phyloP scores from a whole-genome alignment of 2,113 vertebrate genomes.

The Oryzias javanicus region DNA sequence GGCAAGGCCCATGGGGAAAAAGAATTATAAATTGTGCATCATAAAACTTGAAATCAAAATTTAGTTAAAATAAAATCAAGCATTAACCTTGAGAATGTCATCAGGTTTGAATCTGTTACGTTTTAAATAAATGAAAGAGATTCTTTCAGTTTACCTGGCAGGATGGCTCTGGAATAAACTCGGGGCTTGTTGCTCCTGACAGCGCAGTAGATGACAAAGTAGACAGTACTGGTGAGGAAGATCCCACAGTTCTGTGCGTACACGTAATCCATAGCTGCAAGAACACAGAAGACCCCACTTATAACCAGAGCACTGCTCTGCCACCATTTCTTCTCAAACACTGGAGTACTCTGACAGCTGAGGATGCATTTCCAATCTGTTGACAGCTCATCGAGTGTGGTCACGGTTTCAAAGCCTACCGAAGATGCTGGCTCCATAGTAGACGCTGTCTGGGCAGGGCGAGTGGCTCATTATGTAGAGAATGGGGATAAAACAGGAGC shows the following conservation, averaged over 20 bases:
- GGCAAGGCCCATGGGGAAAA: too few relatives aligned
- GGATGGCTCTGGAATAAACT: slow-evolving; percentile 81
- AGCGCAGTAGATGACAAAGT: slow-evolving; percentile 86
- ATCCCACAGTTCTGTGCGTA: slow-evolving; percentile 85
- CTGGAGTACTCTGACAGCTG: not conserved
- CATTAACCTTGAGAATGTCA: too few relatives aligned
- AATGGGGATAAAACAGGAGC: slow-evolving; percentile 83
- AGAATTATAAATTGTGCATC: too few relatives aligned
- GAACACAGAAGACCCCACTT: not conserved
- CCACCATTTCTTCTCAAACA: not conserved
- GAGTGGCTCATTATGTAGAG: slow-evolving; percentile 90
- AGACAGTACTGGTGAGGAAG: slow-evolving; percentile 85
- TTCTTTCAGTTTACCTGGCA: slow-evolving; percentile 76
- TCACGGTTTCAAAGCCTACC: slow-evolving; percentile 69
- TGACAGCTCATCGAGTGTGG: too few relatives aligned
- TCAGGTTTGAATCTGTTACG: not conserved
- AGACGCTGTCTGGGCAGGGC: slow-evolving; percentile 75
- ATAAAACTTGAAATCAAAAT: too few relatives aligned
- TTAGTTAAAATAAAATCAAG: too few relatives aligned
- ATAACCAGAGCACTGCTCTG: not conserved
- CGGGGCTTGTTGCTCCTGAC: slow-evolving; percentile 82
- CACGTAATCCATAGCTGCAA: slow-evolving; percentile 90
- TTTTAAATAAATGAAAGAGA: not conserved
- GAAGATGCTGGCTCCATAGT: slow-evolving; percentile 84
- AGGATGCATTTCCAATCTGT: not conserved